phyloP scores from a whole-genome alignment of 53 echinoderm and acorn worm genomes.

The Paelopatides confundens region DNA sequence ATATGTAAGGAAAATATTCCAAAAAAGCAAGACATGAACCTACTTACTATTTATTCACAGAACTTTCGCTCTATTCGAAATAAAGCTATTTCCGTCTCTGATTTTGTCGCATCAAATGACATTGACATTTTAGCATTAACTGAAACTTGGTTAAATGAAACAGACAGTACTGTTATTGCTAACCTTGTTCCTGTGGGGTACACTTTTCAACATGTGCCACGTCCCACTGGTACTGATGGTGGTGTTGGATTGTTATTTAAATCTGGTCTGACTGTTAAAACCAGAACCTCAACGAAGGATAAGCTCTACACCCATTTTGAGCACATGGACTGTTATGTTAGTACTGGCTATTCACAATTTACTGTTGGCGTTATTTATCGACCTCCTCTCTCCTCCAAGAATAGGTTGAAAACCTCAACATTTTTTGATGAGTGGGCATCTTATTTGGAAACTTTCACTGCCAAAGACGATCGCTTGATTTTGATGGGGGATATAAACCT shows the following conservation, averaged over 20 bases:
- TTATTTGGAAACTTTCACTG: neutral
- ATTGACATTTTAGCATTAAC: constrained; percentile 22
- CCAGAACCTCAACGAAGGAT: neutral
- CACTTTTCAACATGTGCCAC: constrained; percentile 13
- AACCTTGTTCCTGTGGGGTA: constrained; percentile 30
- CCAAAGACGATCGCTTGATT: neutral
- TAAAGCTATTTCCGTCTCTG: constrained; percentile 26
- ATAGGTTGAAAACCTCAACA: constrained; percentile 9
- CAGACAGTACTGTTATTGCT: neutral
- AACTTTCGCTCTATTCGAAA: constrained; percentile 11
- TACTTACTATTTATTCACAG: constrained; percentile 14
- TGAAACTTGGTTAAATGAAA: constrained; percentile 35
- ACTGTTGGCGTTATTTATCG: constrained; percentile 9
- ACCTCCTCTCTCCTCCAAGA: constrained; percentile 41
- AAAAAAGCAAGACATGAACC: constrained; percentile 5
- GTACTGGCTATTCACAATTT: constrained; percentile 9
- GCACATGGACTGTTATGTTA: constrained; percentile 28
- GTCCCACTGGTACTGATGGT: constrained; percentile 14
- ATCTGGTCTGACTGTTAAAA: neutral
- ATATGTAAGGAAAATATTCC: neutral
- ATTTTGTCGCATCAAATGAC: constrained; percentile 25
- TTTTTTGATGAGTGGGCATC: constrained; percentile 49
- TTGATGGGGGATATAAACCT: constrained; percentile 33
- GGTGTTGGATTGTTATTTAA: constrained; percentile 38
- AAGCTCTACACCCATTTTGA: constrained; percentile 20